A percentile compares a stretch with the other conserved stretches of the same genome.
Conservation (phyloP, 2,797 vertebrate genomes). For the Trachops cirrhosus region DNA sequence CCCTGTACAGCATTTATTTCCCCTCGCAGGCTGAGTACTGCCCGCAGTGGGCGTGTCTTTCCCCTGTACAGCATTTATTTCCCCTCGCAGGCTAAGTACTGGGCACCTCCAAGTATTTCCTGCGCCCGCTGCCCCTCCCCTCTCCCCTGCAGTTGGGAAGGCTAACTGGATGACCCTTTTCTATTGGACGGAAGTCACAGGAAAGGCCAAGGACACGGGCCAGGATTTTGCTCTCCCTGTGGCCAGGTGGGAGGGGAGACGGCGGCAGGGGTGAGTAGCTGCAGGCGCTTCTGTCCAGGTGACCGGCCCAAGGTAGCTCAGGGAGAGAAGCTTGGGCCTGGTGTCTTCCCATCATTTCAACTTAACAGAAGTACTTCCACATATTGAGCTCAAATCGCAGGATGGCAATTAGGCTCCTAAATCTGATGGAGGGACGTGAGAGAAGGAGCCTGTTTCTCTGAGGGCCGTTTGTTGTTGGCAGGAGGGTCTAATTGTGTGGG, state of each 20-base stretch:
- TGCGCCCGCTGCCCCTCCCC: not conserved
- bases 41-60: too few relatives aligned
- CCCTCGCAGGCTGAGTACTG: not conserved
- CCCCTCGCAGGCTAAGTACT: not conserved
- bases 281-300: slow-evolving; percentile 13
- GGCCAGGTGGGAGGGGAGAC: not conserved
- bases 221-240: not conserved
- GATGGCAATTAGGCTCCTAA: slow-evolving; percentile 58
- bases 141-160: slow-evolving; percentile 41
- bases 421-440: slow-evolving; percentile 62
- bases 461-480: slow-evolving; percentile 55
- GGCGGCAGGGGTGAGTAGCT: not conserved
- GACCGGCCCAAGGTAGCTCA: not conserved
- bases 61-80: not conserved
- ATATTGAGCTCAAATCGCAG: slow-evolving; percentile 19
- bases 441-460: slow-evolving; percentile 46
- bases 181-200: slow-evolving; percentile 15
- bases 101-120: not conserved
- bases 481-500: slow-evolving; percentile 39
- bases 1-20: not conserved
- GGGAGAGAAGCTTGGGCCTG: slow-evolving; percentile 6
- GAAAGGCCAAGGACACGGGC: not conserved
- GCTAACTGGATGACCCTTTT: not conserved
- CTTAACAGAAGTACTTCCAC: slow-evolving; percentile 51
- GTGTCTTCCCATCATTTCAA: slow-evolving; percentile 35